Percentiles rank a stretch among this genome's conserved stretches.
These are phyloP conservation scores for Phylloscopus trochiloides DNA, from an alignment of 2,113 vertebrate species.

Conservation along the genomic window DNA sequence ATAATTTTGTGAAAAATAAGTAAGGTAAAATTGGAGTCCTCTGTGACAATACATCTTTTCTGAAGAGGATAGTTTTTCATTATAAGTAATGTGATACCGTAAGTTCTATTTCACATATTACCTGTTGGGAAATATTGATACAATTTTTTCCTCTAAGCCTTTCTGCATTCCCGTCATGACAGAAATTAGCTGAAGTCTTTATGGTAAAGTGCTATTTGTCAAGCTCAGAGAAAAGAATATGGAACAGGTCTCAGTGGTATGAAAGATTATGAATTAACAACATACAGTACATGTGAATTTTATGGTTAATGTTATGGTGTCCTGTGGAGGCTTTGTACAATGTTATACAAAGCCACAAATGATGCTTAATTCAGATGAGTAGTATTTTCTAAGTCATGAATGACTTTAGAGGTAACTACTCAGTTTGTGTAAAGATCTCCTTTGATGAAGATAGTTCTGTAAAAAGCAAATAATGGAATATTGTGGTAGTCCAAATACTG, in stretches of 20 bases:
- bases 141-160: neutral
- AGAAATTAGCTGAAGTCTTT: neutral
- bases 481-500: no score
- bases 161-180: neutral
- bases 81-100: rapidly evolving
- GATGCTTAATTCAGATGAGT: neutral
- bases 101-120: neutral
- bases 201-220: neutral
- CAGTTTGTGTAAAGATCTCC: neutral
- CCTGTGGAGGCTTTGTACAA: neutral
- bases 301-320: neutral
- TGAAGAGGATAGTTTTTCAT: neutral
- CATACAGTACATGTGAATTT: neutral
- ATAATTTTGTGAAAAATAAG: neutral
- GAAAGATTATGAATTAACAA: neutral
- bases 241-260: neutral
- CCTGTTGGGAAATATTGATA: neutral
- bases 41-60: neutral
- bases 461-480: neutral
- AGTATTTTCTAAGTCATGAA: neutral
- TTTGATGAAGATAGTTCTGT: neutral
- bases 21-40: neutral
- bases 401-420: neutral
- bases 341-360: neutral
- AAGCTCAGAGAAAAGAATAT: neutral